A percentile compares a stretch with the other conserved stretches of the same genome.
Evolutionary conservation across 2,113 vertebrate species (phyloP).

Genomic region (Chrysochloris asiatica): DNA sequence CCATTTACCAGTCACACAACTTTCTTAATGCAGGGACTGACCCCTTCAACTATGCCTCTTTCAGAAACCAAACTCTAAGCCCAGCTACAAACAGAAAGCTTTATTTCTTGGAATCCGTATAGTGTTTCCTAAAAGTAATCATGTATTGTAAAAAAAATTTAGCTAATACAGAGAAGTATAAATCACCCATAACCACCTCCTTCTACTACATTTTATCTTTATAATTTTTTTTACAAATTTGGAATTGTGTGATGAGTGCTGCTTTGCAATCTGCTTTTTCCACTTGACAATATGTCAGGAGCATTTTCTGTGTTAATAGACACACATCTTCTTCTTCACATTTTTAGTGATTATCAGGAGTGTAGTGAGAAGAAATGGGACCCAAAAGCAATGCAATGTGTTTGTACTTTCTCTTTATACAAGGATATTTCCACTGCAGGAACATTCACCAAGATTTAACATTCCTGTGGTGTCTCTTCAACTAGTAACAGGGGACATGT

Average conservation of each 20-base stretch:
- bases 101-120: background rate
- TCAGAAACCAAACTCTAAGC: background rate
- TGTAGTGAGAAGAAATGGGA: background rate
- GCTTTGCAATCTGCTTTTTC: slow-evolving; percentile 5
- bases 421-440: background rate
- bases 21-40: background rate
- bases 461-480: background rate
- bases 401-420: background rate
- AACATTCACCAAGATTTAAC: background rate
- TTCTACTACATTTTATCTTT: background rate
- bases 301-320: background rate
- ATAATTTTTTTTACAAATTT: slow-evolving; percentile 9
- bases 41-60: too few relatives aligned
- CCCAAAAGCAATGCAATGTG: background rate
- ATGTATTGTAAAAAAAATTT: background rate
- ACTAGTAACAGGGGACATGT: background rate
- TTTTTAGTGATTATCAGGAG: slow-evolving; percentile 13
- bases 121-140: background rate
- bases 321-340: background rate
- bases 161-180: background rate
- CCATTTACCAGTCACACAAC: background rate
- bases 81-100: background rate
- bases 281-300: background rate
- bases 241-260: background rate
- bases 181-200: background rate